These are phyloP conservation scores for Corythornis madagascariensis DNA, from an alignment of 2,113 vertebrate species.

Conservation along the genomic window DNA sequence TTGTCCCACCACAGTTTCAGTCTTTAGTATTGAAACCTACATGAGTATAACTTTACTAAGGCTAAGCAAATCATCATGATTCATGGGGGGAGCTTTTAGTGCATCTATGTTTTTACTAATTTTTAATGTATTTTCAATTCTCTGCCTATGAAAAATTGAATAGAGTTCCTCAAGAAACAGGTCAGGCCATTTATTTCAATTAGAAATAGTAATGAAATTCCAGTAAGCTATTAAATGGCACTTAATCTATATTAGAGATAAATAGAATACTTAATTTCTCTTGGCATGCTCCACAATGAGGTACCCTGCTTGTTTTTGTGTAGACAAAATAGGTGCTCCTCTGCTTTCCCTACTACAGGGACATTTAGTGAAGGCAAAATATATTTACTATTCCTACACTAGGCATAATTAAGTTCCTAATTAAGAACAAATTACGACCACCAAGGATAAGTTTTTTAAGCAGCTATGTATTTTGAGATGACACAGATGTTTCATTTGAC, in stretches of 20 bases:
- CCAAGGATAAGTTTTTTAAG: background rate
- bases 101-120: background rate
- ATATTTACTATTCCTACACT: background rate
- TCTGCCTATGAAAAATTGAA: slow-evolving; percentile 38
- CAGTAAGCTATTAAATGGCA: slow-evolving; percentile 76
- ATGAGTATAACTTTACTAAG: background rate
- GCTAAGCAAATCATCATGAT: slow-evolving; percentile 19
- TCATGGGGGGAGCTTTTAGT: background rate
- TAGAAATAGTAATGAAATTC: slow-evolving; percentile 75
- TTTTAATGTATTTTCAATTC: slow-evolving; percentile 51
- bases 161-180: slow-evolving; percentile 53
- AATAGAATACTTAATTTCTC: slow-evolving; percentile 58
- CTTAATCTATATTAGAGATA: slow-evolving; percentile 67
- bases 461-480: background rate
- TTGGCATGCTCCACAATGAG: slow-evolving; percentile 35
- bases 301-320: slow-evolving; percentile 41
- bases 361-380: background rate
- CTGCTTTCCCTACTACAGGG: background rate
- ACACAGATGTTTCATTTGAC: background rate
- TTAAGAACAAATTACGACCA: background rate
- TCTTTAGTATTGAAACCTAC: background rate
- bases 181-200: slow-evolving; percentile 72
- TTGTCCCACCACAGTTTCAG: slow-evolving; percentile 1
- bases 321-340: slow-evolving; percentile 16
- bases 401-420: background rate